Evolutionary conservation across 1,140 invertebrate genomes (phyloP).

Genomic region (Drosophila prosaltans): DNA sequence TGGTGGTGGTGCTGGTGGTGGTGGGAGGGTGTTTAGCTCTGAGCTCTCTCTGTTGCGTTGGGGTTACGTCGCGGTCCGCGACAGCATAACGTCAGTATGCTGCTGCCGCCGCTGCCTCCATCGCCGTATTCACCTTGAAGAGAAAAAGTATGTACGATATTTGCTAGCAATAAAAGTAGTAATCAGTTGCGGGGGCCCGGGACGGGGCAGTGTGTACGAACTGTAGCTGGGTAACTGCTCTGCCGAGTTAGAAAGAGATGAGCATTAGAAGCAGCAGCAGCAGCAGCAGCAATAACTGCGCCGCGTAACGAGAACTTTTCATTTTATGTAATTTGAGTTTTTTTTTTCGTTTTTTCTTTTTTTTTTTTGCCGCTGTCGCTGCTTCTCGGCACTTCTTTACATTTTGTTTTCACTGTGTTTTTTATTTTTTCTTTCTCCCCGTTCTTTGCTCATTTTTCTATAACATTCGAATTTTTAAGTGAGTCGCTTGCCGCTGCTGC

Average conservation of each 20-base stretch:
- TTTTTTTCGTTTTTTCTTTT: slow-evolving; percentile 49
- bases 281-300: slow-evolving; percentile 65
- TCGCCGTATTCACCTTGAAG: slow-evolving; percentile 60
- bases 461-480: slow-evolving; percentile 81
- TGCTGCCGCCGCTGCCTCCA: not conserved
- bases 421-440: slow-evolving; percentile 26
- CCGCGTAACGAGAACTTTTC: slow-evolving; percentile 81
- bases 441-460: slow-evolving; percentile 74
- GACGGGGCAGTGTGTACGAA: not conserved
- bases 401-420: slow-evolving; percentile 7
- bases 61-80: slow-evolving; percentile 19
- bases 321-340: slow-evolving; percentile 79
- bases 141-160: slow-evolving; percentile 71
- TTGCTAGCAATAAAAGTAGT: slow-evolving; percentile 83
- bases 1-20: too few species aligned
- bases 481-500: slow-evolving; percentile 48
- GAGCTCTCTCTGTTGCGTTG: not conserved
- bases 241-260: slow-evolving; percentile 83
- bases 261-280: slow-evolving; percentile 70
- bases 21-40: not conserved
- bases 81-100: not conserved
- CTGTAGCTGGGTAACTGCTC: slow-evolving; percentile 40
- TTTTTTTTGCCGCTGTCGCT: slow-evolving; percentile 16
- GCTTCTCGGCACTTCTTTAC: slow-evolving; percentile 20
- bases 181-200: slow-evolving; percentile 63